Evolutionary conservation across 1,140 invertebrate genomes (phyloP), one percentile per base, ranked within the genome.

Genomic region (Drosophila sturtevanti): DNA sequence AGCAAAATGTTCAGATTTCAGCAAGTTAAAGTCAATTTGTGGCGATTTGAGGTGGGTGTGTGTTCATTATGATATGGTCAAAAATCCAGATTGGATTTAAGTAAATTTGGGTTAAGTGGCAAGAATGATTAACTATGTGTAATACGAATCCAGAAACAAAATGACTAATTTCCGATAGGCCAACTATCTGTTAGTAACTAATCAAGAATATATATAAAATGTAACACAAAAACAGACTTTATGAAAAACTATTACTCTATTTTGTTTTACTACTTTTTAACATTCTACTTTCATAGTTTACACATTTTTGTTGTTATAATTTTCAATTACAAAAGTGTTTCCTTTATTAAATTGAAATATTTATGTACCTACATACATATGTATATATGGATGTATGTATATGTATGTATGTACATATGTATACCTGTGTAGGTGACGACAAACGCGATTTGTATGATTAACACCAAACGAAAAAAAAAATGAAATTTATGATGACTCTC

Each of bases 1-100:
- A 35, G 35, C 31, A 37, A 37, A 41, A 18, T 62, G 44, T 62
- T 62, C 41, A 48, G 16, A 62, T 44, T 38, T 41, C 59, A 21
- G 41, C 35, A 41, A 41, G 38, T 44, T 62, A 11, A 62, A 62
- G 41, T 62, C 35, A 44, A 44, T 44, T 62, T 62, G 58, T 4
- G 27, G 21, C 58, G 12, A 21, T 38, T 38, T 60, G 11, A 38
- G 35, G 16, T 22, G 16, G 58, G 34, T 34, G 58, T 21, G 31
- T n/a, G 12, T 14, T 38, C n/a, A 38, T 38, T n/a, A 38, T 38
- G 41, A 48, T 48, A 48, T 48, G 41, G 41, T 48, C 41, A 48
- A 10, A 48, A 48, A 21, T 48, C 41, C 41, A 21, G 21, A 48
- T 48, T 60, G 37, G 37, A 60, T 37, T 41, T 41, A 60, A 60